A percentile compares a stretch with the other conserved stretches of the same genome.
These are phyloP conservation scores for Priocnemis perturbator DNA, from an alignment of 2,888 invertebrate species.

Conservation along the genomic window DNA sequence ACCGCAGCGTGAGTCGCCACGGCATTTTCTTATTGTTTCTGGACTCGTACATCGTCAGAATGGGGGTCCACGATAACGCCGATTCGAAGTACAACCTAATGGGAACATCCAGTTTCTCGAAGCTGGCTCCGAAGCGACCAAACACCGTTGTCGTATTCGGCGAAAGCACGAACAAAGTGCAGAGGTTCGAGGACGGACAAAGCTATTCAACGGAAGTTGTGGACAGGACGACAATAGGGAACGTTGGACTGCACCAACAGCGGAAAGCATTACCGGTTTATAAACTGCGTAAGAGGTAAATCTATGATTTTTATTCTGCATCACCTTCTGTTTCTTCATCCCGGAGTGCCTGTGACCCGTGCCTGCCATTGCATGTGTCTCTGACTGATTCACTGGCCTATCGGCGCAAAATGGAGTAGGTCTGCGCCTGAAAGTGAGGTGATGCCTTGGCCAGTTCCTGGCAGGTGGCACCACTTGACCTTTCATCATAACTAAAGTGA, in stretches of 20 bases:
- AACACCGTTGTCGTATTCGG: constrained; percentile 59
- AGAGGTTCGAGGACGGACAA: constrained; percentile 52
- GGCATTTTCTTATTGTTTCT: neutral
- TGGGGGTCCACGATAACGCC: constrained; percentile 72
- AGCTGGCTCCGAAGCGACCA: constrained; percentile 66
- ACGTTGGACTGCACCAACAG: constrained; percentile 64
- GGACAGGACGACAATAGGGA: constrained; percentile 43
- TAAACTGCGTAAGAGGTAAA: constrained; percentile 71
- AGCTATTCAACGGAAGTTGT: constrained; percentile 21
- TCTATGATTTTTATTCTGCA: too few relatives aligned
- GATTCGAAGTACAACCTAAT: constrained; percentile 70
- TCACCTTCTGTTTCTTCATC: neutral
- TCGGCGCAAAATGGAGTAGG: too few relatives aligned
- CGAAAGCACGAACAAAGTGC: constrained; percentile 58
- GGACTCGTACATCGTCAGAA: neutral
- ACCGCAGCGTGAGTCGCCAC: neutral
- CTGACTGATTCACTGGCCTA: too few relatives aligned
- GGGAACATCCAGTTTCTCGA: constrained; percentile 64
- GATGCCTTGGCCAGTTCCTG: too few relatives aligned
- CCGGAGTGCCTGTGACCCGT: too few relatives aligned
- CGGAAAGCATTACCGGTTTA: constrained; percentile 73
- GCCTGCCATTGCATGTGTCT: too few relatives aligned
- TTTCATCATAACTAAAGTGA: too few relatives aligned
- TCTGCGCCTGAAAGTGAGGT: too few relatives aligned
- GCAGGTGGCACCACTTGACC: too few relatives aligned